A percentile compares a stretch with the other conserved stretches of the same genome.
These are phyloP conservation scores for Cercopithecus mona DNA, from an alignment of 2,113 vertebrate species.

Conservation along the genomic window DNA sequence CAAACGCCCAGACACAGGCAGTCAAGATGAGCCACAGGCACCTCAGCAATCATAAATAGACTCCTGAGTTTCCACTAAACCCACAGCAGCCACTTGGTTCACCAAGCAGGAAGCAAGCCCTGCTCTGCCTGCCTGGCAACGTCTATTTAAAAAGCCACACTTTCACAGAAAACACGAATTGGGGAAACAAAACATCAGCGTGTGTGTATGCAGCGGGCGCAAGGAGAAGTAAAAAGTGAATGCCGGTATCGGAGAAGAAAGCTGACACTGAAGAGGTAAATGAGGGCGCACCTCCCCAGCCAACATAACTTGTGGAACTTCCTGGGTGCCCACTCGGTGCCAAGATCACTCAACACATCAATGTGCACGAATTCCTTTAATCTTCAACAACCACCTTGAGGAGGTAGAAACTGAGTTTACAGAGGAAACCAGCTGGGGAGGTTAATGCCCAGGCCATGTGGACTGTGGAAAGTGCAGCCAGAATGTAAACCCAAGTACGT, in stretches of 20 bases:
- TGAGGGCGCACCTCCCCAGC: background rate
- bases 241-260: background rate
- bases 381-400: background rate
- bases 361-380: background rate
- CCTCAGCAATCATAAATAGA: background rate
- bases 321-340: background rate
- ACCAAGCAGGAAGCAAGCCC: background rate
- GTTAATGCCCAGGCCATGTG: background rate
- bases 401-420: background rate
- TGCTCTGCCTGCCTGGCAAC: background rate
- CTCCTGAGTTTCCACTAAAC: background rate
- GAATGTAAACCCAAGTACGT: background rate
- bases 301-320: rapidly evolving
- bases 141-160: background rate
- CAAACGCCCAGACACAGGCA: background rate
- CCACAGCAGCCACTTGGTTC: background rate
- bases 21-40: background rate
- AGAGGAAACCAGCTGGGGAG: background rate
- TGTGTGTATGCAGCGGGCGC: background rate
- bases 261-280: background rate
- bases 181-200: background rate
- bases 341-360: background rate
- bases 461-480: background rate
- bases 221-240: background rate
- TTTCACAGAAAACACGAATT: background rate